Conservation (phyloP, 2,797 vertebrate genomes). For the Lophotriccus pileatus region DNA sequence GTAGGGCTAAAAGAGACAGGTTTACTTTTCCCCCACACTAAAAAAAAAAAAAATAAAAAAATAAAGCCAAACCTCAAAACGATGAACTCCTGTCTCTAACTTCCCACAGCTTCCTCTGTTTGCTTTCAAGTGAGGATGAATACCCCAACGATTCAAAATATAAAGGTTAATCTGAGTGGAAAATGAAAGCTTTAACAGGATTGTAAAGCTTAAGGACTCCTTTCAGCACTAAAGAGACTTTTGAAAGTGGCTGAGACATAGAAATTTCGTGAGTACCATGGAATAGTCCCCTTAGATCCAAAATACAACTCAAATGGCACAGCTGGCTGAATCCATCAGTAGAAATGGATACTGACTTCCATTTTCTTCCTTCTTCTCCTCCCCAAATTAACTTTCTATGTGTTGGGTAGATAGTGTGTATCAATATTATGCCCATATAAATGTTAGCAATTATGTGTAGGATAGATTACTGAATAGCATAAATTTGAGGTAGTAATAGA, state of each 20-base stretch:
- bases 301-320: conserved; percentile 22
- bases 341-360: conserved; percentile 25
- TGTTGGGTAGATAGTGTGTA: not conserved
- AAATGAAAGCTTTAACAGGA: conserved; percentile 63
- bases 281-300: conserved; percentile 4
- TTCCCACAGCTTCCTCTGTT: conserved; percentile 12
- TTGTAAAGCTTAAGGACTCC: conserved; percentile 59
- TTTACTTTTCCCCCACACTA: conserved; percentile 24
- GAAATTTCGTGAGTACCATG: conserved; percentile 26
- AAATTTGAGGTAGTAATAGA: not conserved
- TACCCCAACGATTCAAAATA: conserved; percentile 37
- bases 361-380: not conserved
- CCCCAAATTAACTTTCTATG: not conserved
- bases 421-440: not conserved
- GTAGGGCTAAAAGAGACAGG: conserved; percentile 7
- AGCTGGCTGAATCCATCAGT: not conserved
- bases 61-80: not conserved
- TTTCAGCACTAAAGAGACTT: conserved; percentile 51
- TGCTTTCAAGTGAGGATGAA: conserved; percentile 55
- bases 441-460: not conserved
- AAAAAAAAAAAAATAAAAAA: not conserved
- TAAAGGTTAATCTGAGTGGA: conserved; percentile 67
- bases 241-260: conserved; percentile 24
- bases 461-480: not conserved
- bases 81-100: conserved; percentile 5